Conservation (phyloP, 2,888 invertebrate genomes). For the Orchesellides sinensis region DNA sequence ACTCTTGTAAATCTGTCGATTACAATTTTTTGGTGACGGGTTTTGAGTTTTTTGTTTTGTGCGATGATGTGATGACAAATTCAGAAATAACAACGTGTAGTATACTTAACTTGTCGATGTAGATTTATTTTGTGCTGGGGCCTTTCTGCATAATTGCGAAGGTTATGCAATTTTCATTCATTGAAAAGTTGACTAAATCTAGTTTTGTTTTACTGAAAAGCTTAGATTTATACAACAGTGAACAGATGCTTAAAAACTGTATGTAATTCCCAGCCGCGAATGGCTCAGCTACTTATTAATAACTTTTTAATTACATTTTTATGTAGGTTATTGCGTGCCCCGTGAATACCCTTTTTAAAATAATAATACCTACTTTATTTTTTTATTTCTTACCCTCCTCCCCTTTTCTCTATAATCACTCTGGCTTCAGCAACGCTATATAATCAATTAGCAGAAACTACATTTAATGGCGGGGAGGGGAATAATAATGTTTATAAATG, state of each 20-base stretch:
- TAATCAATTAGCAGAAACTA: too few species aligned
- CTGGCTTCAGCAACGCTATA: too few species aligned
- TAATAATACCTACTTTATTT: too few species aligned
- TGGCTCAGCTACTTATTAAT: conserved; percentile 23
- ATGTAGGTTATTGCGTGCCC: conserved; percentile 14
- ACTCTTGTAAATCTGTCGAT: too few species aligned
- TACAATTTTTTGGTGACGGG: background rate
- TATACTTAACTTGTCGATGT: background rate
- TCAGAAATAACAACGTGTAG: background rate
- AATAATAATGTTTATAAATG: too few species aligned
- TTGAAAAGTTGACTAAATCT: conserved; percentile 7
- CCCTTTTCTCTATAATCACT: background rate
- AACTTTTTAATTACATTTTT: conserved; percentile 38
- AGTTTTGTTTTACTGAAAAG: background rate
- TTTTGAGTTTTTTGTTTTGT: background rate
- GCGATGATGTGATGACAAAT: conserved; percentile 5
- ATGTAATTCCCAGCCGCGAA: conserved; percentile 9
- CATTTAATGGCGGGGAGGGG: too few species aligned
- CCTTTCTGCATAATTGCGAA: conserved; percentile 27
- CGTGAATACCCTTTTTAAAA: background rate
- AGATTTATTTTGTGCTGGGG: background rate
- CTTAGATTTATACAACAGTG: too few species aligned
- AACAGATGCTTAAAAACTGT: background rate
- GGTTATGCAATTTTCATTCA: conserved; percentile 26
- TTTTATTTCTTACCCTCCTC: too few species aligned